phyloP scores from a whole-genome alignment of 2,888 invertebrate genomes.

The Megastigmus dorsalis region DNA sequence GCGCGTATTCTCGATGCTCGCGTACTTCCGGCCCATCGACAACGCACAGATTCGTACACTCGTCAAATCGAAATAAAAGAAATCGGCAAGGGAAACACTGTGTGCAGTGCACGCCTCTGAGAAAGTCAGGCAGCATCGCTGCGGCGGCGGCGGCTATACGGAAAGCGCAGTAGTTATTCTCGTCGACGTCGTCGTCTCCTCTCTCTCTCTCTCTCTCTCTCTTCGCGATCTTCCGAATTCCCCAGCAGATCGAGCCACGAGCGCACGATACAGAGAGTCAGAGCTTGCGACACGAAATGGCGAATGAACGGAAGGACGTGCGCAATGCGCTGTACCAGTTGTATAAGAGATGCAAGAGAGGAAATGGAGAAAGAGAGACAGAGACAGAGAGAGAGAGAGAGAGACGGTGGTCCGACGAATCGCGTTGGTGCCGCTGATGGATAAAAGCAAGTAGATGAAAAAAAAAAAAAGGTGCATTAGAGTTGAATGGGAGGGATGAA shows the following conservation, averaged over 20 bases:
- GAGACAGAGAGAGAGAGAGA: neutral
- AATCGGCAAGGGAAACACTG: too few relatives aligned
- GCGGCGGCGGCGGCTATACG: too few relatives aligned
- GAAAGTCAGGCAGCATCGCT: too few relatives aligned
- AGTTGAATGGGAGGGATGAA: slow-evolving; percentile 34
- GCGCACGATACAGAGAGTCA: too few relatives aligned
- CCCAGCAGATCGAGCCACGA: slow-evolving; percentile 67
- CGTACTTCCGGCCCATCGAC: too few relatives aligned
- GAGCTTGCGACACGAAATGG: slow-evolving; percentile 30
- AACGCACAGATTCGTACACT: too few relatives aligned
- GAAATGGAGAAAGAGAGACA: neutral
- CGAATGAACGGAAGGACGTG: slow-evolving; percentile 18
- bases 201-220: neutral
- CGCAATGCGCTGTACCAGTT: too few relatives aligned
- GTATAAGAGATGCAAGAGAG: too few relatives aligned
- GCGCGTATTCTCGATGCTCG: too few relatives aligned
- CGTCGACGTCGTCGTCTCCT: slow-evolving; percentile 1
- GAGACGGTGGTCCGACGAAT: neutral
- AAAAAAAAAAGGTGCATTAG: neutral
- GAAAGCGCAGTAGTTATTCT: slow-evolving; percentile 43
- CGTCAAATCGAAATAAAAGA: too few relatives aligned
- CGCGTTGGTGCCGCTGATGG: neutral
- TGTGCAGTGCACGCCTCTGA: too few relatives aligned
- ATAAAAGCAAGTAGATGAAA: slow-evolving; percentile 14
- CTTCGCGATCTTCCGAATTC: slow-evolving; percentile 60